phyloP scores from a whole-genome alignment of 2,113 vertebrate species.

The Colius striatus region DNA sequence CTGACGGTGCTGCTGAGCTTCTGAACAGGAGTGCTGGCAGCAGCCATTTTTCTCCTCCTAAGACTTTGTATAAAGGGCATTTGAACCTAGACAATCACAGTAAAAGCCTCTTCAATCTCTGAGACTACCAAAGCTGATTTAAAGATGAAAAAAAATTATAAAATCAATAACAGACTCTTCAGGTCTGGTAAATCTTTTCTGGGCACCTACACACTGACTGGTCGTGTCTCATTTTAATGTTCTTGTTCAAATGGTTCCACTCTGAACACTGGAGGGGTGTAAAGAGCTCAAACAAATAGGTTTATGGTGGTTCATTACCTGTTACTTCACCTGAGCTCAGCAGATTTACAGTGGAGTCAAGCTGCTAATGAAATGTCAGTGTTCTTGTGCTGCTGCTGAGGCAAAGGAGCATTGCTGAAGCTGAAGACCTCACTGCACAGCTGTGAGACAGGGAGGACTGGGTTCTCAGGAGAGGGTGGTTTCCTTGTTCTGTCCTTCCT shows the following conservation, averaged over 20 bases:
- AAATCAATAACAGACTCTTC: neutral
- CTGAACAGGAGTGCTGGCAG: neutral
- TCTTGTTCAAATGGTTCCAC: neutral
- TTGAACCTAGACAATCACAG: neutral
- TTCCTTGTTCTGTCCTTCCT: neutral
- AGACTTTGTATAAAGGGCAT: neutral
- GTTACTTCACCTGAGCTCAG: neutral
- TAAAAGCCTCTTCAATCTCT: neutral
- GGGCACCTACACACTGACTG: neutral
- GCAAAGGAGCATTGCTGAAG: neutral
- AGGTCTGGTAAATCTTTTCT: neutral
- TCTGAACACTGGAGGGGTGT: neutral
- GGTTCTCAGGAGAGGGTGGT: neutral
- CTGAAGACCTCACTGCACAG: accelerated
- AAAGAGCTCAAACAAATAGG: neutral
- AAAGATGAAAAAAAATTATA: too few species aligned
- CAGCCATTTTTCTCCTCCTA: neutral
- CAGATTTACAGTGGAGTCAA: neutral
- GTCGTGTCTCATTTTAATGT: neutral
- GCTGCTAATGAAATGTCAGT: neutral
- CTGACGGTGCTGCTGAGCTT: neutral
- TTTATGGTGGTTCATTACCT: neutral
- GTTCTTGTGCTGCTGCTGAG: neutral
- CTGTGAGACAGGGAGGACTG: neutral
- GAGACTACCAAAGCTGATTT: neutral